Evolutionary conservation across 2,113 vertebrate genomes (phyloP), one percentile per base, ranked within the genome.

Genomic region (Notiomystis cincta): DNA sequence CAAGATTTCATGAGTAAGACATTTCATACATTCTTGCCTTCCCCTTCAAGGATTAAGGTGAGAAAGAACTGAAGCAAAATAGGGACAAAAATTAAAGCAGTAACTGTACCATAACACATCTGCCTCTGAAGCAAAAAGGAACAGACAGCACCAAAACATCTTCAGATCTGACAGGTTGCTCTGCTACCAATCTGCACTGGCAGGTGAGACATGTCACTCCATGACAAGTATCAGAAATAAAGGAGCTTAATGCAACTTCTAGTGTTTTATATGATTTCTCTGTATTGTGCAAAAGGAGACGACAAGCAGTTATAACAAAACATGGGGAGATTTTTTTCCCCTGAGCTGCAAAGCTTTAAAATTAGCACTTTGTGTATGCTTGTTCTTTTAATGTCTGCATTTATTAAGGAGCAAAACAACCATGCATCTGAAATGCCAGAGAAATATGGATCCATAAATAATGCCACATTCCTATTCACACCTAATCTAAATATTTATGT

Each of bases 401-500:
- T 96, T 97, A 94, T 94, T 95, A 95, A 90, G 90, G 35, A 96
- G 90, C 61, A 91, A 96, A 95, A 95, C 86, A 89, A 91, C 89
- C 70, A 89, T 94, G 95, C 85, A 93, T 95, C 87, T 91, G 56
- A 97, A 97, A 95, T 96, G 95, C 92, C 96, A 96, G 57, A 95
- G 91, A 94, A 96, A 96, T 76, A 90, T 72, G 62, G 94, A 95
- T 89, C 89, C 93, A 96, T 96, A 96, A 97, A 97, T 96, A 96
- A 97, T 86, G 92, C 77, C 48, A 69, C 87, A 82, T 96, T 95
- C 83, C 85, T 95, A 88, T 83, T 96, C 37, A 5, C 70, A 95
- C 95, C 77, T 95, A 96, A 95, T 96, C 95, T 97, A 96, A 97
- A 95, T 96, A 96, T 96, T 96, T 96, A 96, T 97, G 87, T 95